phyloP scores from a whole-genome alignment of 2,113 vertebrate species.

The Alexandromys fortis region DNA sequence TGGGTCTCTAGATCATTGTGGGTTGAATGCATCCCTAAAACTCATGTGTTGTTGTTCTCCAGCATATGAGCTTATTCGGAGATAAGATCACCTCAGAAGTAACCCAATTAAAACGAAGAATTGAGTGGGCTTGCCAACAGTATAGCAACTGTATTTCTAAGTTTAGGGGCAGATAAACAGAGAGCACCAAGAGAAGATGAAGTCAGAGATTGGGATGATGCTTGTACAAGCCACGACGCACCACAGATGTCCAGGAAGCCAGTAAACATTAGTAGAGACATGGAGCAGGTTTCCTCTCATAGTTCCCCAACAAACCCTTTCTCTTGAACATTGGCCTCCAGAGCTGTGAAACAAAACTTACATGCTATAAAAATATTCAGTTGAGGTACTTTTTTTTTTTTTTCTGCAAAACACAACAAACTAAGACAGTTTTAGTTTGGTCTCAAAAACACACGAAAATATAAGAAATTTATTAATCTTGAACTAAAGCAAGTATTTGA shows the following conservation, averaged over 20 bases:
- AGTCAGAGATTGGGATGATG: neutral
- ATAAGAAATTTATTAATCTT: too few relatives aligned
- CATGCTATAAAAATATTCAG: neutral
- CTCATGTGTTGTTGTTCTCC: neutral
- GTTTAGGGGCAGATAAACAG: neutral
- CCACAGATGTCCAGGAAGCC: neutral
- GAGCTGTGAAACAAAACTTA: neutral
- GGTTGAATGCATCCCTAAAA: neutral
- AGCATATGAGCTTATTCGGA: neutral
- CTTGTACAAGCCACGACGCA: neutral
- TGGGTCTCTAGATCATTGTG: neutral
- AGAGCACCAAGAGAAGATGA: neutral
- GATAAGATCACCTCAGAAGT: neutral
- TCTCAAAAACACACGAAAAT: neutral
- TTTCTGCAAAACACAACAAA: neutral
- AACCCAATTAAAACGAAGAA: neutral
- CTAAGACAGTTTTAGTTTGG: neutral
- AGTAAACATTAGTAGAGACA: neutral
- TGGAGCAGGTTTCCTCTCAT: neutral
- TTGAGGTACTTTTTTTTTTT: neutral
- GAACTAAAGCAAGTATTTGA: neutral
- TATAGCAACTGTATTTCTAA: neutral
- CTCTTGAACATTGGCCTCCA: neutral
- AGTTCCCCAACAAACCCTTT: neutral
- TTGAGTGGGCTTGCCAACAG: neutral